A percentile compares a stretch with the other conserved stretches of the same genome.
Conservation (phyloP, 2,797 vertebrate species). For the Lateolabrax maculatus region DNA sequence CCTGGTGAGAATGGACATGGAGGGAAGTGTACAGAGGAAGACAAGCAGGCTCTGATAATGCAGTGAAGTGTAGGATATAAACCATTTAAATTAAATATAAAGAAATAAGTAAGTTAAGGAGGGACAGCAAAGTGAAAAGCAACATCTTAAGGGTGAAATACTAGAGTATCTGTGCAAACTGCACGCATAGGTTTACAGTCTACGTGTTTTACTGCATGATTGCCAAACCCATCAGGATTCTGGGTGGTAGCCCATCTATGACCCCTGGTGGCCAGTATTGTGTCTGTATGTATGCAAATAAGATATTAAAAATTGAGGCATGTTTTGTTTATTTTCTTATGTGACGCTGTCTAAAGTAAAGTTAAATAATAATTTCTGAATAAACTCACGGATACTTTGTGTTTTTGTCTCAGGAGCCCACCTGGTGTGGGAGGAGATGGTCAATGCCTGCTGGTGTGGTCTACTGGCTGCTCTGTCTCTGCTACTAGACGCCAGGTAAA, state of each 20-base stretch:
- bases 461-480: conserved; percentile 96
- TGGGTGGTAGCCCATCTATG: conserved; percentile 3
- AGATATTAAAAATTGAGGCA: background rate
- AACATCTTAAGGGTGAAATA: background rate
- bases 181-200: background rate
- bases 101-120: background rate
- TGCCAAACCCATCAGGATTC: background rate
- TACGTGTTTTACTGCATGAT: background rate
- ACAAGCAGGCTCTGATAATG: background rate
- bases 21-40: too few relatives aligned
- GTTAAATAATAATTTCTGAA: background rate
- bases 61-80: background rate
- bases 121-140: background rate
- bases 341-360: background rate
- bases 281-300: background rate
- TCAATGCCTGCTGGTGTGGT: conserved; percentile 98
- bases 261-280: conserved; percentile 29
- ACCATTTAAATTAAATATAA: background rate
- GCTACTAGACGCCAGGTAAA: conserved; percentile 96
- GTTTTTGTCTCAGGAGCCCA: conserved; percentile 87
- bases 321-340: background rate
- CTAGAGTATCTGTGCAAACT: background rate
- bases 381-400: conserved; percentile 10
- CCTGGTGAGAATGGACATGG: conserved; percentile 83
- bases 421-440: conserved; percentile 99